phyloP scores from a whole-genome alignment of 2,888 invertebrate species.

The Drosophila leonis region DNA sequence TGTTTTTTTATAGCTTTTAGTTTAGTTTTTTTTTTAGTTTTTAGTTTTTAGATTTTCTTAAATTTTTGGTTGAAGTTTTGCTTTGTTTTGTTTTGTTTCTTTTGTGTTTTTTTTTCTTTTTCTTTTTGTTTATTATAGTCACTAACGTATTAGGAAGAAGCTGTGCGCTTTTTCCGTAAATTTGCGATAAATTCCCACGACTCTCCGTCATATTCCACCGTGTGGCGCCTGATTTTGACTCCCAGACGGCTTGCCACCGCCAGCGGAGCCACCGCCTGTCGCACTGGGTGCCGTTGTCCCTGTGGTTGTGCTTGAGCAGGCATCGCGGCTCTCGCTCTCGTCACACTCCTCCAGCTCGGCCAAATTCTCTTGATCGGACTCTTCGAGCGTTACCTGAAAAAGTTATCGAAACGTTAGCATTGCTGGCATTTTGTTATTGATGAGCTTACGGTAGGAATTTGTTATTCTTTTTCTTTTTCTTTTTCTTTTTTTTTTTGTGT shows the following conservation, averaged over 20 bases:
- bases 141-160: constrained; percentile 94
- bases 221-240: constrained; percentile 87
- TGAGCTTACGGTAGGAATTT: neutral
- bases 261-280: constrained; percentile 30
- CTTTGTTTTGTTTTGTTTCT: constrained; percentile 29
- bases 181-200: constrained; percentile 95
- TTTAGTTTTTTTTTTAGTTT: constrained; percentile 31
- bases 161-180: constrained; percentile 95
- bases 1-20: constrained; percentile 48
- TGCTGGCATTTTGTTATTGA: neutral
- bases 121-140: constrained; percentile 67
- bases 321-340: constrained; percentile 83
- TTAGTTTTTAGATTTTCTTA: constrained; percentile 23
- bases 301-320: constrained; percentile 62
- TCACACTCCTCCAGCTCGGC: constrained; percentile 89
- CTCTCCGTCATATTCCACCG: constrained; percentile 96
- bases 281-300: constrained; percentile 54
- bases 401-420: neutral
- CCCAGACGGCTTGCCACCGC: constrained; percentile 84
- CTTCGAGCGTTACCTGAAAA: constrained; percentile 92
- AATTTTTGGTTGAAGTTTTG: constrained; percentile 47
- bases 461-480: too few relatives aligned
- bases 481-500: too few relatives aligned
- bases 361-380: constrained; percentile 86
- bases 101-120: constrained; percentile 26